These are phyloP conservation scores for Bombyx mandarina DNA, from an alignment of 1,140 invertebrate genomes.

Conservation along the genomic window DNA sequence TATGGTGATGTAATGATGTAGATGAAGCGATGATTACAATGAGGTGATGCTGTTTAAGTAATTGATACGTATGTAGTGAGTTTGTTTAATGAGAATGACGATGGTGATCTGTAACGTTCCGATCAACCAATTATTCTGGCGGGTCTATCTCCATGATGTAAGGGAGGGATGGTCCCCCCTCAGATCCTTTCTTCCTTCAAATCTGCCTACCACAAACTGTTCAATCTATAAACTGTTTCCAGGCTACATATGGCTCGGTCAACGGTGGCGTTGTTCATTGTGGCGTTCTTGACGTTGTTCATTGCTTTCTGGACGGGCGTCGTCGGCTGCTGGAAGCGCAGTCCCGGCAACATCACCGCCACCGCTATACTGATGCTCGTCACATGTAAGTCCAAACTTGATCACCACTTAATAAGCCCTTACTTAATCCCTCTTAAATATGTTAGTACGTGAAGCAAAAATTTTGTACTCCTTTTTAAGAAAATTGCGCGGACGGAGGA, in stretches of 20 bases:
- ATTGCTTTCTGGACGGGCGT: constrained; percentile 95
- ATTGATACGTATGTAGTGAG: no score
- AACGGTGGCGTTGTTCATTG: constrained; percentile 92
- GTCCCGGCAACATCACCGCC: constrained; percentile 92
- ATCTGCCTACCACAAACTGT: no score
- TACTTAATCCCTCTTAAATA: neutral
- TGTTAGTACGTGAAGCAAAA: neutral
- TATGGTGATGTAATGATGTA: no score
- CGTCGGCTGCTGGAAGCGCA: constrained; percentile 92
- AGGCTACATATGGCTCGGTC: constrained; percentile 91
- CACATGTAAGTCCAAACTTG: constrained; percentile 79
- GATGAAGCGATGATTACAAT: no score
- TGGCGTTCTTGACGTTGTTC: constrained; percentile 90
- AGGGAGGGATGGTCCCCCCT: no score
- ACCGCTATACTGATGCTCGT: constrained; percentile 93
- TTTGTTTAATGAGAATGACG: no score
- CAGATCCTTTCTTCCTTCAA: no score
- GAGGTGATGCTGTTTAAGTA: no score
- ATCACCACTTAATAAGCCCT: neutral
- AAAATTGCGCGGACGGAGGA: no score
- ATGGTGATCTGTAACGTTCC: no score
- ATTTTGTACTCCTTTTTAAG: neutral
- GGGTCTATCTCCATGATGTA: no score
- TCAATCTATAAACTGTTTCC: constrained; percentile 36
- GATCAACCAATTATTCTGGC: no score